These are phyloP conservation scores for Dione juno DNA, from an alignment of 2,888 invertebrate species.

Conservation along the genomic window DNA sequence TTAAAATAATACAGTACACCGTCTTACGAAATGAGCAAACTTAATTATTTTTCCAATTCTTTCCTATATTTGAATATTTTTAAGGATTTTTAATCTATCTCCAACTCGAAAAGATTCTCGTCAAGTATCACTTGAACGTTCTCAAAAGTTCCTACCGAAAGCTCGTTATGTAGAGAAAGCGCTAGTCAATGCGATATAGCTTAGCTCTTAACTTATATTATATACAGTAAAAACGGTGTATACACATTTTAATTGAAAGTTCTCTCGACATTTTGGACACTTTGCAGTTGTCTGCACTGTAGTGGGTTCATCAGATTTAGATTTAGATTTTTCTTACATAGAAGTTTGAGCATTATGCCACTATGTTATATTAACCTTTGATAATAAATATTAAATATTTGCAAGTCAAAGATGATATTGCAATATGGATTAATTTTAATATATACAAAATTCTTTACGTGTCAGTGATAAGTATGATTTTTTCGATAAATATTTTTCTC, in stretches of 20 bases:
- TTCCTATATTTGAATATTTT: conserved; percentile 51
- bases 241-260: background rate
- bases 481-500: background rate
- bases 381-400: too few species aligned
- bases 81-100: conserved; percentile 52
- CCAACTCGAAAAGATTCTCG: conserved; percentile 33
- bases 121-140: conserved; percentile 37
- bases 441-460: too few species aligned
- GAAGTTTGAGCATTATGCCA: too few species aligned
- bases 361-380: too few species aligned
- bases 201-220: background rate
- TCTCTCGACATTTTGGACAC: too few species aligned
- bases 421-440: too few species aligned
- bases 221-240: background rate
- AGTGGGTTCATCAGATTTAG: too few species aligned
- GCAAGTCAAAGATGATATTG: too few species aligned
- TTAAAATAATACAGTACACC: conserved; percentile 6
- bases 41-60: conserved; percentile 13
- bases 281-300: too few species aligned
- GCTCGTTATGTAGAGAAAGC: conserved; percentile 10
- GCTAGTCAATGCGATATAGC: conserved; percentile 17
- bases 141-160: conserved; percentile 36
- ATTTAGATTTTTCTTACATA: too few species aligned
- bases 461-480: too few species aligned
- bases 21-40: conserved; percentile 7